phyloP scores from a whole-genome alignment of 2,797 vertebrate genomes.

The Eutrigla gurnardus region DNA sequence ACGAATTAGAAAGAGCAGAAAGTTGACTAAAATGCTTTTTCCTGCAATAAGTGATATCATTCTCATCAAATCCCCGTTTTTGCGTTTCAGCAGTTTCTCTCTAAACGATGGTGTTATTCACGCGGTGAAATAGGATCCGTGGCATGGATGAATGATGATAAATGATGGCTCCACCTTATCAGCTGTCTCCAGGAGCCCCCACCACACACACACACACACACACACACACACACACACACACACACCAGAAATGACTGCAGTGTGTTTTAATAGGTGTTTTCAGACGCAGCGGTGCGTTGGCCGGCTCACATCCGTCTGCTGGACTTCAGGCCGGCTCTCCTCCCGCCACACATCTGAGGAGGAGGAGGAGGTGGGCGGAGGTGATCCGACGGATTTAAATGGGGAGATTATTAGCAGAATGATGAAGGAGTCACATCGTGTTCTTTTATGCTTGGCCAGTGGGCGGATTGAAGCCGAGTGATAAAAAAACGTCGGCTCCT shows the following conservation, averaged over 20 bases:
- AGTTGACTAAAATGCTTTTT: too few species aligned
- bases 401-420: constrained; percentile 43
- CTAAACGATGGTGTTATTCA: constrained; percentile 46
- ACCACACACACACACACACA: constrained; percentile 7
- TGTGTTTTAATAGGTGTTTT: constrained; percentile 47
- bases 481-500: constrained; percentile 59
- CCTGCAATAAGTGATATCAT: constrained; percentile 10
- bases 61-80: constrained; percentile 40
- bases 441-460: constrained; percentile 35
- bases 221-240: not conserved
- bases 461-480: constrained; percentile 60
- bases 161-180: constrained; percentile 56
- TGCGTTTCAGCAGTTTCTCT: constrained; percentile 30
- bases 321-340: constrained; percentile 27
- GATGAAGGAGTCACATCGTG: constrained; percentile 49
- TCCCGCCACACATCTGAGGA: constrained; percentile 43
- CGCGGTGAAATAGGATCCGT: constrained; percentile 41
- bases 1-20: too few species aligned
- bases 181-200: constrained; percentile 51
- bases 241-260: constrained; percentile 37
- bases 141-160: constrained; percentile 56
- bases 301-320: constrained; percentile 18
- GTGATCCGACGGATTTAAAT: constrained; percentile 37
- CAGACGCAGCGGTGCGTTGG: constrained; percentile 39
- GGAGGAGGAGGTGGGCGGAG: constrained; percentile 17